These are phyloP conservation scores for Phaenicophaeus curvirostris DNA, from an alignment of 2,797 vertebrate species.

Conservation along the genomic window DNA sequence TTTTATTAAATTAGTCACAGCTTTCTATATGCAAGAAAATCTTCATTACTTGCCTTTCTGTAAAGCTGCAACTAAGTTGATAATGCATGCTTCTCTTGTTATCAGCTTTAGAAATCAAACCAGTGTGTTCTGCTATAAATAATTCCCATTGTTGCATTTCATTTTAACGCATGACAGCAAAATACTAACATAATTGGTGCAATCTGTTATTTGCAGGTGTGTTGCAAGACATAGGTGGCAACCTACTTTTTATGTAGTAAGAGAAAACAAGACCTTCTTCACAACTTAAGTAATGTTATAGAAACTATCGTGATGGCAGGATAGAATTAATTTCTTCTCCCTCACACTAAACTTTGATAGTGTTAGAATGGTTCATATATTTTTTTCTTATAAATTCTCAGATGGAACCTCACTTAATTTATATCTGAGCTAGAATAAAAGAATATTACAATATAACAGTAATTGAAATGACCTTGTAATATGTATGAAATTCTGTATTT, in stretches of 20 bases:
- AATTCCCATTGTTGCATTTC: constrained; percentile 59
- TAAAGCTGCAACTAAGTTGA: constrained; percentile 44
- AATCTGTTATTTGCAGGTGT: constrained; percentile 74
- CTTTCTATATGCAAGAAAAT: constrained; percentile 58
- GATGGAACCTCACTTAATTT: background rate
- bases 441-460: background rate
- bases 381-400: background rate
- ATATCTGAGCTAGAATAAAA: background rate
- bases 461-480: background rate
- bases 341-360: background rate
- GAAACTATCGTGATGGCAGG: background rate
- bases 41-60: constrained; percentile 56
- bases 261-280: constrained; percentile 35
- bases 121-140: constrained; percentile 58
- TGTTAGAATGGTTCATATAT: background rate
- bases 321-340: background rate
- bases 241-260: constrained; percentile 36
- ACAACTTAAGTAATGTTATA: constrained; percentile 20
- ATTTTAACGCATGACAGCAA: constrained; percentile 61
- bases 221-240: constrained; percentile 47
- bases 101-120: constrained; percentile 68
- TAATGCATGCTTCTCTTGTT: constrained; percentile 70
- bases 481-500: background rate
- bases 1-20: constrained; percentile 70
- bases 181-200: constrained; percentile 68